Conservation (phyloP, 2,888 invertebrate species). For the Eilema depressum region DNA sequence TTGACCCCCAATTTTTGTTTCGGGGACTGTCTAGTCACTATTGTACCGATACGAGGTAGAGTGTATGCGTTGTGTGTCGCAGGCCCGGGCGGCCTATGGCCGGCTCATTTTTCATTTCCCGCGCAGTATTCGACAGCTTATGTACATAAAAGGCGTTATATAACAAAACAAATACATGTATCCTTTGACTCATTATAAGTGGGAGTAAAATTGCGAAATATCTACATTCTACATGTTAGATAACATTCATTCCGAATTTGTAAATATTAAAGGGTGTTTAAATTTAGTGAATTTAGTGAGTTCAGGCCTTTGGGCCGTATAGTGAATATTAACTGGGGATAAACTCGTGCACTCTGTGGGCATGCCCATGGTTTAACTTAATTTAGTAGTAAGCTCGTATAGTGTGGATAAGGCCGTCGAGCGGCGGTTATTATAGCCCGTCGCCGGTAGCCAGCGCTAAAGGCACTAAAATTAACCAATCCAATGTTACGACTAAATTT, state of each 20-base stretch:
- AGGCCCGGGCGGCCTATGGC: constrained; percentile 33
- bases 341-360: constrained; percentile 64
- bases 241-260: constrained; percentile 63
- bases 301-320: constrained; percentile 58
- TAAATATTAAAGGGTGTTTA: constrained; percentile 63
- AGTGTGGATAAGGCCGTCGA: constrained; percentile 44
- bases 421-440: constrained; percentile 4
- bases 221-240: constrained; percentile 38
- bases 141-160: constrained; percentile 67
- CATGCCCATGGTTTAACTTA: constrained; percentile 68
- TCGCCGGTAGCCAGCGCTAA: constrained; percentile 39
- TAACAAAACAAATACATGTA: constrained; percentile 37
- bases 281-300: constrained; percentile 74
- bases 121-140: constrained; percentile 73
- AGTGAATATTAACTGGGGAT: constrained; percentile 72
- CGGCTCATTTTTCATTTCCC: constrained; percentile 59
- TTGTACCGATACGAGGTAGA: constrained; percentile 63
- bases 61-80: constrained; percentile 48
- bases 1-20: constrained; percentile 64
- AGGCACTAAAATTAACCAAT: constrained; percentile 59
- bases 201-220: constrained; percentile 30
- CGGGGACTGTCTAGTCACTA: constrained; percentile 82
- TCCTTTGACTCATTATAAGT: constrained; percentile 37
- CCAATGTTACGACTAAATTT: constrained; percentile 57
- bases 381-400: constrained; percentile 74